phyloP scores from a whole-genome alignment of 2,888 invertebrate species.

The Callimorpha dominula region DNA sequence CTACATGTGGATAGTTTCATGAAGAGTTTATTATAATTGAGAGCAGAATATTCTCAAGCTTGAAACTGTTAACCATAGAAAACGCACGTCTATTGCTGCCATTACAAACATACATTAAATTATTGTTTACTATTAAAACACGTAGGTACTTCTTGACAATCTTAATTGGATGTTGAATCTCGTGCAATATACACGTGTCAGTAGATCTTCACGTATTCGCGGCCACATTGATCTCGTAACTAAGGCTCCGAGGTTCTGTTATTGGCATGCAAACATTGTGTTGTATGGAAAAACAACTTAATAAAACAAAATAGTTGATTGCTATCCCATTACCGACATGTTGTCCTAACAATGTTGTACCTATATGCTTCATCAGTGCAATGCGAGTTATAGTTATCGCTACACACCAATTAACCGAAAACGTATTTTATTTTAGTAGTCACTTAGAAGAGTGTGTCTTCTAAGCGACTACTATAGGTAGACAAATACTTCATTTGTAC shows the following conservation, averaged over 20 bases:
- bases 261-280: slow-evolving; percentile 14
- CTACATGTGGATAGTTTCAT: background rate
- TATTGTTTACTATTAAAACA: background rate
- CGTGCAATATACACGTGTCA: background rate
- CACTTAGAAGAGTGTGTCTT: too few species aligned
- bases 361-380: background rate
- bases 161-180: background rate
- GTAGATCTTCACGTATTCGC: background rate
- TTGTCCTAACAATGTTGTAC: background rate
- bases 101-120: background rate
- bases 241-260: slow-evolving; percentile 3
- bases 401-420: too few species aligned
- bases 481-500: too few species aligned
- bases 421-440: too few species aligned
- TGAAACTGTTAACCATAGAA: background rate
- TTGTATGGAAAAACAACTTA: slow-evolving; percentile 21
- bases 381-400: background rate
- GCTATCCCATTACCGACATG: slow-evolving; percentile 8
- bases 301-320: slow-evolving; percentile 23
- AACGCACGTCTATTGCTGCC: background rate
- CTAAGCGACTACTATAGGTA: too few species aligned
- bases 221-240: slow-evolving; percentile 4
- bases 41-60: background rate
- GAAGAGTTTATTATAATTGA: background rate
- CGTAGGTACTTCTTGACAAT: background rate